Evolutionary conservation across 2,888 invertebrate species (phyloP), one percentile per base, ranked within the genome.

Genomic region (Drosophila monieri): DNA sequence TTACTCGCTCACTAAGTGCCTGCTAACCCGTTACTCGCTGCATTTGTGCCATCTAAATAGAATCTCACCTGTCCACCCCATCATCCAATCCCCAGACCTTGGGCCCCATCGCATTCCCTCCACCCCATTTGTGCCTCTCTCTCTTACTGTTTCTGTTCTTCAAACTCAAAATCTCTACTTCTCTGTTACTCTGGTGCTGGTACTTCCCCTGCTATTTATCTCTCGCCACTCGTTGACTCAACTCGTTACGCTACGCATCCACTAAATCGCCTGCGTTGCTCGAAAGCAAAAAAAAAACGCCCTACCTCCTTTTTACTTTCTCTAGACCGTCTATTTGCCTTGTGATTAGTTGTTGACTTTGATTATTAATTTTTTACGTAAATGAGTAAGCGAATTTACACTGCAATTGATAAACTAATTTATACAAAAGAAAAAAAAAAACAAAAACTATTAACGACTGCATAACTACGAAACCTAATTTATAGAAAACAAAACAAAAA

Each of bases 291-390:
- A 49, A 51, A 51, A 18, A 18, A 74, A 53, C 76, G 66, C 58
- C 69, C 51, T 60, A 59, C 53, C 64, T 66, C 65, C 62, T 51
- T 27, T 60, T 37, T 49, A 61, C 35, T 56, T 41, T 47, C 27
- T 73, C 54, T 61, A 15, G 30, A 68, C 75, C 62, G 81, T 85
- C 88, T 88, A 88, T 89, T 90, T 90, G 90, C 90, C 89, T 89
- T 88, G 88, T 89, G 90, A 90, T 90, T 89, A 88, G 88, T 80
- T 79, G 62, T 64, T 73, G 52, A 65, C 64, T 58, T 73, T 64
- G 56, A 48, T 52, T 56, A 32, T 69, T 49, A 35, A 39, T 52
- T 46, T 52, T 60, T 65, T 53, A 35, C 21, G 41, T 21, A 49
- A 64, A 44, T 37, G 12, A 62, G 59, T 58, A 73, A 73, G 68